Evolutionary conservation across 2,888 invertebrate species (phyloP), one percentile per base, ranked within the genome.

Genomic region (Melanostoma scalare): DNA sequence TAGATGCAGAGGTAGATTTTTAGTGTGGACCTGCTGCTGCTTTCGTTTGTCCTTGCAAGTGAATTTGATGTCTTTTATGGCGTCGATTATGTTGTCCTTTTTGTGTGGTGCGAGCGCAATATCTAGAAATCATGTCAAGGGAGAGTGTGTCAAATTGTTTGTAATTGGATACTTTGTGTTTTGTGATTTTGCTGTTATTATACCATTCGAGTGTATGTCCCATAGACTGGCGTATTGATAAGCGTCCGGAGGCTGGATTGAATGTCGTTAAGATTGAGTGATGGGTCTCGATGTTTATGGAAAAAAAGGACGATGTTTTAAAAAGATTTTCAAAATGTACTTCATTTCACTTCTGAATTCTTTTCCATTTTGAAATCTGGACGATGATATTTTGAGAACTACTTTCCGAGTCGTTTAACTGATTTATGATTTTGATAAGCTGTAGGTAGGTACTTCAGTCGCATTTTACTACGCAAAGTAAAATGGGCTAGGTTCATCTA

Each of bases 81-180:
- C 61, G 71, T 78, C 84, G 84, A 79, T 84, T 78, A 84, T 84
- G 84, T 84, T 40, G 74, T 79, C 69, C 78, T 69, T 82, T 20
- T 63, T 74, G 74, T 74, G 69, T 61, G 71, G 33, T 71, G 74
- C 46, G 10, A 52, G 73, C 46, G 35, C 50, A 20, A 20, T 20
- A 52, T 67, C 52, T 20, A 52, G 40, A 67, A 42, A 61, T 44
- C 63, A 65, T 60, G 60, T 35, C 67, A 46, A 56, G 76, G 71
- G 84, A 78, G 77, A 82, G 82, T 69, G 79, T 84, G 84, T 79
- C 79, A 84, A 84, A 84, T 79, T 84, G 84, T 79, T 79, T 84
- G 79, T 84, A 84, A 84, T 79, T 84, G 84, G 84, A 77, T 82
- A 82, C 82, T 82, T 82, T 73, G 78, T 78, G 82, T 82, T 69